Percentiles rank a stretch among this genome's conserved stretches.
Evolutionary conservation across 2,113 vertebrate genomes (phyloP).

Genomic region (Macheiramphus alcinus): DNA sequence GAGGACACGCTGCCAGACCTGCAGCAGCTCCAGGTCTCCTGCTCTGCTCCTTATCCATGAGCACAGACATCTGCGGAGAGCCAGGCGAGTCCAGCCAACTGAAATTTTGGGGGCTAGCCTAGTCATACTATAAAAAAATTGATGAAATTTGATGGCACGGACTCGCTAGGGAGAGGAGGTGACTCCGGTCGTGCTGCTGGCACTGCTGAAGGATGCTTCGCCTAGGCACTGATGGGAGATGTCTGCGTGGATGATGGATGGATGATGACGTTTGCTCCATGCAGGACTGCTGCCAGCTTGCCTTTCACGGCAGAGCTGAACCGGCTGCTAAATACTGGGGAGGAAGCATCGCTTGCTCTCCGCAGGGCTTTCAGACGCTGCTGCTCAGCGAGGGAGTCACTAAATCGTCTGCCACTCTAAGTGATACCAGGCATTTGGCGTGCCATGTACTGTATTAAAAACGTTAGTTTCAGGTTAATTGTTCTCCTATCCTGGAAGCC

Average conservation of each 20-base stretch:
- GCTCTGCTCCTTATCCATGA: neutral
- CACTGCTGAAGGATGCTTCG: neutral
- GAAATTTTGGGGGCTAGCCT: neutral
- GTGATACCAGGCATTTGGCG: neutral
- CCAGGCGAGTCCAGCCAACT: neutral
- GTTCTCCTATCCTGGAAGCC: neutral
- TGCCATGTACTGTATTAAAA: neutral
- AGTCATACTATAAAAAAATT: neutral
- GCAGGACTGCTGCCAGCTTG: neutral
- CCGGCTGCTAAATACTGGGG: neutral
- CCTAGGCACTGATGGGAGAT: neutral
- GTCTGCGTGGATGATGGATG: neutral
- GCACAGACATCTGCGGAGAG: accelerated
- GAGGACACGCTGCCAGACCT: neutral
- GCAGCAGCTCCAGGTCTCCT: neutral
- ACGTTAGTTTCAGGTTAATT: neutral
- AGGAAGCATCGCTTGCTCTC: neutral
- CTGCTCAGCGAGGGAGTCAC: neutral
- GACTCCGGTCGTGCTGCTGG: accelerated
- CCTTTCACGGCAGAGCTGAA: neutral
- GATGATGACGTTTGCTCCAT: accelerated
- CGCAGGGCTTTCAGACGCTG: neutral
- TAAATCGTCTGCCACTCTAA: neutral
- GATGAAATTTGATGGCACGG: neutral
- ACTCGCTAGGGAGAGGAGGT: neutral